Evolutionary conservation across 2,113 vertebrate genomes (phyloP), one percentile per base, ranked within the genome.

Genomic region (Scartelaos histophorus): DNA sequence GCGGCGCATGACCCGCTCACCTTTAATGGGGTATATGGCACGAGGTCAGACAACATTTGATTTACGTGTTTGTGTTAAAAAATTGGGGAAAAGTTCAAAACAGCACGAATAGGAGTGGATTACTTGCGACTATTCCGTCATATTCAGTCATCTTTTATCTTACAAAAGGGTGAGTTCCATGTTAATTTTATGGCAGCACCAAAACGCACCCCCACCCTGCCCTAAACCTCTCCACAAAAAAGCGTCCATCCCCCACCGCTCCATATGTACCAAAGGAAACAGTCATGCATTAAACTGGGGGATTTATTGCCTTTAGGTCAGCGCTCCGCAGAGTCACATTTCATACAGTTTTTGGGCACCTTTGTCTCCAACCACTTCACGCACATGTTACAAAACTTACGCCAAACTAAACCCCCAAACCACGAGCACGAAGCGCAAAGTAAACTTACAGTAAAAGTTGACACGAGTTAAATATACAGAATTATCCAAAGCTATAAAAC

Each of bases 251-350:
- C 94, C 94, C 94, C 92, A 92, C 89, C 90, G 79, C 85, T 85
- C 89, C 89, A 91, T 88, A 94, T 90, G 95, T 95, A 97, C 95
- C 93, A 96, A 96, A 95, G 93, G 90, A 95, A 95, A 95, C 94
- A 96, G 95, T 94, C 95, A 95, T 95, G 94, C 94, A 95, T 95
- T 95, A 95, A 95, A 95, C 93, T 92, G 94, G 90, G 93, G 56
- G 94, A 95, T 96, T 95, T 96, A 95, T 95, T 94, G 94, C 95
- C 94, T 93, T 93, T 92, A 92, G 94, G 91, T 92, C 93, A 90
- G 93, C 91, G 94, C 91, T 91, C 93, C 82, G 79, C 80, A 90
- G 86, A 94, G 90, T 94, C 91, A 88, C 85, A 88, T 92, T 92
- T 93, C 91, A 89, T 83, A 80, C 84, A 77, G 57, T 89, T 74